These are phyloP conservation scores for Toxonevra muliebris DNA, from an alignment of 2,888 invertebrate species.

Conservation along the genomic window DNA sequence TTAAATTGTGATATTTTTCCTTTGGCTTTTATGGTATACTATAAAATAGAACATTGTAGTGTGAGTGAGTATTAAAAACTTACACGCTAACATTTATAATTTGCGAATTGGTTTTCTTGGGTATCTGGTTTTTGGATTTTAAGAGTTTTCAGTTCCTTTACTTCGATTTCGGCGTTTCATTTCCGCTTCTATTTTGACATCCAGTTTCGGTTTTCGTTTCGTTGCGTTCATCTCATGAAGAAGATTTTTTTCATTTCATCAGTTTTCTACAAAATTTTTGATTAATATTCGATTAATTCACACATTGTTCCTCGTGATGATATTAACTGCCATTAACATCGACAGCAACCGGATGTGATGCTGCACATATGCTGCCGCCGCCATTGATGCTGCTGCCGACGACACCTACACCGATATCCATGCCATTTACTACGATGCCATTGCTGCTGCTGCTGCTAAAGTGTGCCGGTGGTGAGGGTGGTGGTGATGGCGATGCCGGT, in stretches of 20 bases:
- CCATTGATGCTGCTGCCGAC: conserved; percentile 32
- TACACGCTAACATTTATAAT: conserved; percentile 28
- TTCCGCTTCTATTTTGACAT: too few species aligned
- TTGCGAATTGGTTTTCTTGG: neutral
- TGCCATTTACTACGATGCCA: conserved; percentile 30
- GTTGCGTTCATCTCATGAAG: conserved; percentile 21
- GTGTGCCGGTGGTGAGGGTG: conserved; percentile 39
- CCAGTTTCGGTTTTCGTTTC: neutral
- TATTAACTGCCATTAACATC: conserved; percentile 60
- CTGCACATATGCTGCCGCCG: conserved; percentile 42
- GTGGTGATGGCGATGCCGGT: conserved; percentile 53
- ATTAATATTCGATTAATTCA: too few species aligned
- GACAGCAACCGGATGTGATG: conserved; percentile 45
- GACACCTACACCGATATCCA: neutral
- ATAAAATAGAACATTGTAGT: conserved; percentile 14
- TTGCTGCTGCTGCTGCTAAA: conserved; percentile 37
- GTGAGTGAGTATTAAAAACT: conserved; percentile 25
- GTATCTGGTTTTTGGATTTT: too few species aligned
- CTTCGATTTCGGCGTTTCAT: too few species aligned
- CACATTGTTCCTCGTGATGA: conserved; percentile 14
- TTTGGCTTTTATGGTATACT: neutral
- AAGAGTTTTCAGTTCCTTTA: too few species aligned
- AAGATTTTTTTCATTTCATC: too few species aligned
- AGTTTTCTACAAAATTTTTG: too few species aligned
- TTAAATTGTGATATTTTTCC: too few species aligned